Base-by-base conservation (phyloP, 2,113 vertebrate genomes). In the Nematolebias whitei region DNA sequence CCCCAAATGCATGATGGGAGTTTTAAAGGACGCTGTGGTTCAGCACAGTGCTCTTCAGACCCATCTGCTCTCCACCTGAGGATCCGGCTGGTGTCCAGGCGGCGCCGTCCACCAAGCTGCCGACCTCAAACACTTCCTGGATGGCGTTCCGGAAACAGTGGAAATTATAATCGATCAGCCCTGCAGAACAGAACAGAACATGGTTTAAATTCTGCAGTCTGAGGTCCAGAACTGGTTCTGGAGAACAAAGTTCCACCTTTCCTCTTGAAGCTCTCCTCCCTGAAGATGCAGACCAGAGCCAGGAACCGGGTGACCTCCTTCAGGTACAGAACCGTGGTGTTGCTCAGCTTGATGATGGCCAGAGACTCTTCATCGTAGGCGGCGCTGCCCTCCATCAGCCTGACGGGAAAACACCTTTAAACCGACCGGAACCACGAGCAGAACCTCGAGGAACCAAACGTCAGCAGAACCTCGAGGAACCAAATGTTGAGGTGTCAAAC, bases 291-390 rank as follows among this genome's bases (percentile, higher is more conserved):
- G 84, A 99, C 98, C 62, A 99, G 93, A 6, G 97, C 96, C 84
- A 99, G 93, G 92, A 99, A 99, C 89, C 96, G 98, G 64, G 98
- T 99, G 87, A 99, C 98, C 91, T 99, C 98, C 87, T 99, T 99
- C 90, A 99, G 94, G 91, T 99, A 99, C 66, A 99, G 93, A 83
- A 99, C 98, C 2, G 98, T 99, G 88, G 98, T 99, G 85, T 99
- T 99, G 92, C 99, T 99, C 82, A 99, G 95, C 90, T 98, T 99
- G 90, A 99, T 99, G 92, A 99, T 99, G 73, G 98, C 98, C 96
- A 98, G 96, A 69, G 98, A 99, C 80, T 99, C 96, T 83, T 98
- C 98, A 90, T 99, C 98, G 74, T 99, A 99, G 53, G 98, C 98
- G 69, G 96, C 96, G 75, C 98, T 96, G 79, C 98, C 97, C 91